A percentile compares a stretch with the other conserved stretches of the same genome.
Conservation (phyloP, 2,888 invertebrate genomes). For the Andrena marginata region DNA sequence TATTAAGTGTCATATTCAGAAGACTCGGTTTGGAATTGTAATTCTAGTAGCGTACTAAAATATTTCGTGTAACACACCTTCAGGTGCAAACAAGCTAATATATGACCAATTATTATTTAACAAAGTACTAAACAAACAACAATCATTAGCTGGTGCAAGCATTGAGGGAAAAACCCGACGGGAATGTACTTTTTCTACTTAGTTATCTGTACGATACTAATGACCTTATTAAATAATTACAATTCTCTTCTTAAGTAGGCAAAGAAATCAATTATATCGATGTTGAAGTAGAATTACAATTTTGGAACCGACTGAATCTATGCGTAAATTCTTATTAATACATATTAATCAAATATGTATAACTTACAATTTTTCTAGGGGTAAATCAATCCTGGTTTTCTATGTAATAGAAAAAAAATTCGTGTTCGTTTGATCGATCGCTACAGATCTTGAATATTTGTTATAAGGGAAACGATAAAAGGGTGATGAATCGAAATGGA, state of each 20-base stretch:
- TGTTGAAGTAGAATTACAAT: conserved; percentile 22
- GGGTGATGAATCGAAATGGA: not conserved
- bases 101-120: not conserved
- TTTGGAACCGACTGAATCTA: conserved; percentile 11
- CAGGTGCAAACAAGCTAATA: conserved; percentile 11
- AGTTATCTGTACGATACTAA: conserved; percentile 23
- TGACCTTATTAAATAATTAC: conserved; percentile 12
- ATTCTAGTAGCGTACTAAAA: conserved; percentile 14
- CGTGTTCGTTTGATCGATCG: not conserved
- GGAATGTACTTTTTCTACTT: conserved; percentile 22
- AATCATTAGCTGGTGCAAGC: not conserved
- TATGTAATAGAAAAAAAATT: not conserved
- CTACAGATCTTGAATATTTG: not conserved
- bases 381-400: not conserved
- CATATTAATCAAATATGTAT: not conserved
- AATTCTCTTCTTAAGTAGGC: conserved; percentile 6
- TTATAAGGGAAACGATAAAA: not conserved
- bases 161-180: not conserved
- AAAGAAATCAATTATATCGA: conserved; percentile 22
- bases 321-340: not conserved
- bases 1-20: conserved; percentile 6
- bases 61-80: conserved; percentile 31
- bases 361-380: not conserved
- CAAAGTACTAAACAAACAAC: conserved; percentile 12
- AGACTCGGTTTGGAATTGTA: conserved; percentile 15